Evolutionary conservation across 1,140 invertebrate genomes (phyloP), one percentile per base, ranked within the genome.

Genomic region (Pseudomyrmex gracilis): DNA sequence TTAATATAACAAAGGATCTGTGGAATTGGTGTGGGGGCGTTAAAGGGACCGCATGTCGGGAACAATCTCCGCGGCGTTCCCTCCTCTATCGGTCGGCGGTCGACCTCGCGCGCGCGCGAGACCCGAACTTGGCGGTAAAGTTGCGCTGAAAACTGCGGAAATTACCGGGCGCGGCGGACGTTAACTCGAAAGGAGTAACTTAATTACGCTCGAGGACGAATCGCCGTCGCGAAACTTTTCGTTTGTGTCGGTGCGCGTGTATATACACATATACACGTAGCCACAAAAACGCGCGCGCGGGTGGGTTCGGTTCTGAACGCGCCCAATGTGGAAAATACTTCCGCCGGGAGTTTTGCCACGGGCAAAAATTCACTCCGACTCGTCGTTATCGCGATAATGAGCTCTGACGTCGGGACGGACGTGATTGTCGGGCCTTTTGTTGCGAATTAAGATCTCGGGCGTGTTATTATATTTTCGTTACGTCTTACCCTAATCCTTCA

Each of bases 131-230:
- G 74, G 73, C 34, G 66, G 58, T 34, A 70, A 86, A 83, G 80
- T 87, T 71, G 49, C 51, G 22, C 53, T 73, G 78, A 86, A 87
- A 87, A 83, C 73, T 83, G 85, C 71, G 86, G 85, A 86, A 87
- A 87, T 87, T 86, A 83, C 66, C 24, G 64, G 80, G 55, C 70
- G 66, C 71, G 85, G 85, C 61, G 53, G 80, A 58, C 58, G 80
- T 70, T 86, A 86, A 86, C 82, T 83, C 55, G 34, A 71, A 83
- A 89, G 74, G 84, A 88, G 86, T 90, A 91, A 91, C 85, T 91
- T 87, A 85, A 91, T 90, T 89, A 90, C 85, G 63, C 58, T 67
- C 64, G 51, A 61, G 82, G 87, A 89, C 87, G 77, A 89, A 87
- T 82, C 70, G 77, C 84, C 73, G 63, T 58, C 63, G 58, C 47